Percentiles rank a stretch among this genome's conserved stretches.
Evolutionary conservation across 2,113 vertebrate genomes (phyloP).

Genomic region (Poeciliopsis prolifica): DNA sequence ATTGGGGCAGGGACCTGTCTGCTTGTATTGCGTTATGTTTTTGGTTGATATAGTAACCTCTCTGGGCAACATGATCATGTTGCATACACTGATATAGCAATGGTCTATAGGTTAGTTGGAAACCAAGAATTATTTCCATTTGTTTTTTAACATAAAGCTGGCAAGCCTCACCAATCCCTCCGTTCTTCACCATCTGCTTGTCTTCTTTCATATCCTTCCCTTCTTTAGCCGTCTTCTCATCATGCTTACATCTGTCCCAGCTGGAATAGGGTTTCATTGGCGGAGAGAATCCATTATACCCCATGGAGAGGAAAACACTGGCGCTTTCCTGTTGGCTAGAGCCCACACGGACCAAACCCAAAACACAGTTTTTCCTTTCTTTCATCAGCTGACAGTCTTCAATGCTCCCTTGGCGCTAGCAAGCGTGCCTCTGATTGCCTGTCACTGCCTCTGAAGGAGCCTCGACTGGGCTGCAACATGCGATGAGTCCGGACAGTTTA

Average conservation of each 20-base stretch:
- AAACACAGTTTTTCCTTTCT: slow-evolving; percentile 71
- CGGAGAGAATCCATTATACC: slow-evolving; percentile 80
- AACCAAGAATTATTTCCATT: slow-evolving; percentile 51
- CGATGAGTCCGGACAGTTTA: slow-evolving; percentile 58
- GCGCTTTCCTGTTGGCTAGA: slow-evolving; percentile 73
- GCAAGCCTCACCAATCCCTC: slow-evolving; percentile 17
- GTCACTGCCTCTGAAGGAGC: slow-evolving; percentile 61
- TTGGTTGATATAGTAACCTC: slow-evolving; percentile 48
- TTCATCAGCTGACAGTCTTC: slow-evolving; percentile 76
- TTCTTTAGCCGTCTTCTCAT: slow-evolving; percentile 30
- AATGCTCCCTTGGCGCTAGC: slow-evolving; percentile 49
- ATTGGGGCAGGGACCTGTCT: slow-evolving; percentile 22
- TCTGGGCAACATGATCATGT: slow-evolving; percentile 36
- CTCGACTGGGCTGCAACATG: slow-evolving; percentile 37
- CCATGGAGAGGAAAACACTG: slow-evolving; percentile 72
- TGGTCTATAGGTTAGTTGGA: slow-evolving; percentile 47
- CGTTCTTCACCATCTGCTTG: slow-evolving; percentile 53
- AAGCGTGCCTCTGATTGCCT: slow-evolving; percentile 66
- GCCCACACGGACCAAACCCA: slow-evolving; percentile 59
- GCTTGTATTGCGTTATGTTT: slow-evolving; percentile 25
- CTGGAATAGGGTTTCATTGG: slow-evolving; percentile 75
- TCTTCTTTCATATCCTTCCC: slow-evolving; percentile 37
- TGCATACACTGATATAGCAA: slow-evolving; percentile 47
- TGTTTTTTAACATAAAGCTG: slow-evolving; percentile 20
- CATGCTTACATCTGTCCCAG: slow-evolving; percentile 58